phyloP scores from a whole-genome alignment of 2,888 invertebrate species.

The Sesamia inferens region DNA sequence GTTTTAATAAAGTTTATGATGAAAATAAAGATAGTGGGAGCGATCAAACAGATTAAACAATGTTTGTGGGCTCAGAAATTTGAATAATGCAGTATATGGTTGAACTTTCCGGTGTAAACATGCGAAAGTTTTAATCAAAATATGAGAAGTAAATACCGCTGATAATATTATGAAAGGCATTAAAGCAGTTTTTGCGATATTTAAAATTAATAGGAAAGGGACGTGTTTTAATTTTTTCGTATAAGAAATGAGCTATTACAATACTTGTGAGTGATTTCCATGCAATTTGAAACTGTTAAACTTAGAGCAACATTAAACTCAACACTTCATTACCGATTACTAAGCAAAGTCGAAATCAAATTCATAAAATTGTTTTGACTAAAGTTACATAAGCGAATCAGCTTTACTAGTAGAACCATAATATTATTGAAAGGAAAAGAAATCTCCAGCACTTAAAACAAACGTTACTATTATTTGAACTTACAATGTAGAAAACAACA shows the following conservation, averaged over 20 bases:
- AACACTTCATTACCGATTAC: conserved; percentile 4
- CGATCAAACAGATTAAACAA: conserved; percentile 55
- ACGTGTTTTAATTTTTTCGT: background rate
- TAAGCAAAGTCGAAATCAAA: conserved; percentile 11
- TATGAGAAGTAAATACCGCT: conserved; percentile 4
- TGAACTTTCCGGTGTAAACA: conserved; percentile 18
- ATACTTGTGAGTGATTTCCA: background rate
- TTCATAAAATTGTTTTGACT: conserved; percentile 22
- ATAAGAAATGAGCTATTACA: conserved; percentile 11
- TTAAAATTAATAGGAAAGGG: background rate
- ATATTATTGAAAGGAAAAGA: conserved; percentile 21
- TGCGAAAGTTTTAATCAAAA: conserved; percentile 36
- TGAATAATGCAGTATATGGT: conserved; percentile 36
- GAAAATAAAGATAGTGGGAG: conserved; percentile 53
- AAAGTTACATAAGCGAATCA: conserved; percentile 10
- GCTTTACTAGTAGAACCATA: conserved; percentile 6
- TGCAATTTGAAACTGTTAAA: conserved; percentile 30
- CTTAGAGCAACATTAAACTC: conserved; percentile 21
- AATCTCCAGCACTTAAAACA: conserved; percentile 51
- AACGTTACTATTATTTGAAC: conserved; percentile 52
- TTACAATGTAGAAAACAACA: conserved; percentile 60
- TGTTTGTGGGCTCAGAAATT: conserved; percentile 40
- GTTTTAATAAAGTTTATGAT: conserved; percentile 57
- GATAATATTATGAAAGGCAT: background rate
- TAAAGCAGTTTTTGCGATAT: background rate